Percentiles rank a stretch among this genome's conserved stretches.
These are phyloP conservation scores for Rhinoraja longicauda DNA, from an alignment of 2,797 vertebrate species.

Conservation along the genomic window DNA sequence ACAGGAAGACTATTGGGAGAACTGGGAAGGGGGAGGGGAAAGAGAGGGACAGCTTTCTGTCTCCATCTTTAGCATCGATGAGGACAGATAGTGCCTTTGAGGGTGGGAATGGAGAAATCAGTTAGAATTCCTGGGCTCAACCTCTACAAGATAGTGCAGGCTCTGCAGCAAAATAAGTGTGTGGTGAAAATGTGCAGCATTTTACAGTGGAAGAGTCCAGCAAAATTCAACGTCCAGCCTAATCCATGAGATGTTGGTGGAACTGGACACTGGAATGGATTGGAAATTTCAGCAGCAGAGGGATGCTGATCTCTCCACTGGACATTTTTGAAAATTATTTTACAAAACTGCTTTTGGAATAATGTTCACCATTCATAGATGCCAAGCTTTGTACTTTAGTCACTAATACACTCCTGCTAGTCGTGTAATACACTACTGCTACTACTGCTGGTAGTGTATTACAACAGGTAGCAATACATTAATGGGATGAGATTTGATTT, in stretches of 20 bases:
- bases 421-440: too few relatives aligned
- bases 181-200: not conserved
- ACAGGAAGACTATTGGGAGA: too few relatives aligned
- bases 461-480: too few relatives aligned
- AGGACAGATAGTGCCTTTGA: not conserved
- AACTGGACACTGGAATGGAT: not conserved
- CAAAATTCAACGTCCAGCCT: not conserved
- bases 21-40: too few relatives aligned
- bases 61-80: not conserved
- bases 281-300: too few relatives aligned
- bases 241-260: not conserved
- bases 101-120: not conserved
- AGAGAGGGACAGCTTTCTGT: too few relatives aligned
- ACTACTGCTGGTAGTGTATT: too few relatives aligned
- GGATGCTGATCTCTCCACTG: not conserved
- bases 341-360: not conserved
- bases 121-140: not conserved
- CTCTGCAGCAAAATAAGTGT: not conserved
- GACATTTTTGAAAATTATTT: not conserved
- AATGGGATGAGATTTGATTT: not conserved
- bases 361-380: not conserved
- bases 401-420: too few relatives aligned
- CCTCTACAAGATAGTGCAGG: not conserved
- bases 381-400: not conserved
- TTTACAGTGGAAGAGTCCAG: not conserved